Percentiles rank a stretch among this genome's conserved stretches.
phyloP scores from a whole-genome alignment of 2,888 invertebrate genomes.

The Cerastoderma edule region DNA sequence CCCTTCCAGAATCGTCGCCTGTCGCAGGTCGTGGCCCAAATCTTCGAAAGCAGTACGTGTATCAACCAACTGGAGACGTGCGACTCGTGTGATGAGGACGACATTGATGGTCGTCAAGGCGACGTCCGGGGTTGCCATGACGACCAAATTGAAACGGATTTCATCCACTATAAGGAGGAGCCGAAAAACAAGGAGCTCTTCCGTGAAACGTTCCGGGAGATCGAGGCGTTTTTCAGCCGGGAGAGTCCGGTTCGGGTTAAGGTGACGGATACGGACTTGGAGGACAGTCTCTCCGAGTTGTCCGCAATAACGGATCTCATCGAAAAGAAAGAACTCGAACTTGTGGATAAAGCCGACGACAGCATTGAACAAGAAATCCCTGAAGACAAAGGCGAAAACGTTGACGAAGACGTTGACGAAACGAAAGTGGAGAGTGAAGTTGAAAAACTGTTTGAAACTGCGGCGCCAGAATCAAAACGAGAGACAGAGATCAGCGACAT shows the following conservation, averaged over 20 bases:
- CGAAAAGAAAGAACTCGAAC: not conserved
- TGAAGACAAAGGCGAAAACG: not conserved
- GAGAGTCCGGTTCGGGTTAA: constrained; percentile 19
- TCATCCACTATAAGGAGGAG: constrained; percentile 59
- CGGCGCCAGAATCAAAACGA: too few relatives aligned
- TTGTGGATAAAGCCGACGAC: not conserved
- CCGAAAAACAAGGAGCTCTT: constrained; percentile 56
- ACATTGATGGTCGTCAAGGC: not conserved
- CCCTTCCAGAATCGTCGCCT: constrained; percentile 48
- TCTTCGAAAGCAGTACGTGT: constrained; percentile 43
- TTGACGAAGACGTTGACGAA: not conserved
- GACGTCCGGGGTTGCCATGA: not conserved
- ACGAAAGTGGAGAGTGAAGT: not conserved
- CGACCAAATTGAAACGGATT: constrained; percentile 42
- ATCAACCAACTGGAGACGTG: constrained; percentile 25
- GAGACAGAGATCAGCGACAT: constrained; percentile 11
- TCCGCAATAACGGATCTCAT: not conserved
- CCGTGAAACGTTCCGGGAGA: constrained; percentile 34
- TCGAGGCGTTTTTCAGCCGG: constrained; percentile 28
- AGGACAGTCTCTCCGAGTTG: not conserved
- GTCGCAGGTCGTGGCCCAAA: constrained; percentile 53
- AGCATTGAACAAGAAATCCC: not conserved
- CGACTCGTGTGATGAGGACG: constrained; percentile 17
- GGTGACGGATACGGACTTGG: constrained; percentile 4
- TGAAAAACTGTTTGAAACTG: not conserved